Percentiles rank a stretch among this genome's conserved stretches.
phyloP scores from a whole-genome alignment of 2,113 vertebrate species.

The Tenrec ecaudatus region DNA sequence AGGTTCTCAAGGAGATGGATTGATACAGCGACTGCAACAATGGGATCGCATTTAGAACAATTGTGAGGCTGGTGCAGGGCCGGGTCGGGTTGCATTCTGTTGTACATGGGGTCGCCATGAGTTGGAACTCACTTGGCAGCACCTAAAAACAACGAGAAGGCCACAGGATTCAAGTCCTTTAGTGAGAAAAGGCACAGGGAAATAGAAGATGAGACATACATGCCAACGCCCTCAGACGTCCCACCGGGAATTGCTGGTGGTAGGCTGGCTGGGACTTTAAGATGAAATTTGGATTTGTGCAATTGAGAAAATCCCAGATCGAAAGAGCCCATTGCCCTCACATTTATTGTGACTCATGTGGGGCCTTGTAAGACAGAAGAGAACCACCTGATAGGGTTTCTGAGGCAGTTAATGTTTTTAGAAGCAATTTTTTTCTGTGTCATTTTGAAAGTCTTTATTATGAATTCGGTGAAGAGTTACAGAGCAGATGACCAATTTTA shows the following conservation, averaged over 20 bases:
- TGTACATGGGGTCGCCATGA: too few relatives aligned
- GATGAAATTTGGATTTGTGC: background rate
- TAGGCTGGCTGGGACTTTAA: background rate
- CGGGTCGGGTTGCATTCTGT: too few relatives aligned
- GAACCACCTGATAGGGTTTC: background rate
- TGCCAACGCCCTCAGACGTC: background rate
- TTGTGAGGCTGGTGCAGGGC: too few relatives aligned
- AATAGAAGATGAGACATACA: background rate
- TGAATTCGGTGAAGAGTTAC: too few relatives aligned
- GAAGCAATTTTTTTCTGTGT: too few relatives aligned
- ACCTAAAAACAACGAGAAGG: too few relatives aligned
- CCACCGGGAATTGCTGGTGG: accelerated
- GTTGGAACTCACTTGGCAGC: too few relatives aligned
- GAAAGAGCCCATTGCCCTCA: background rate
- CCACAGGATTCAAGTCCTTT: background rate
- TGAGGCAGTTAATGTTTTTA: background rate
- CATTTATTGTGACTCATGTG: background rate
- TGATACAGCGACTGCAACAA: too few relatives aligned
- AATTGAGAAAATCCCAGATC: background rate
- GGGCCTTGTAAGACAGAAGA: background rate
- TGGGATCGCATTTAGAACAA: too few relatives aligned
- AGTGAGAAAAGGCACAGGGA: background rate
- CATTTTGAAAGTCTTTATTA: too few relatives aligned
- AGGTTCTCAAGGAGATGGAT: too few relatives aligned
- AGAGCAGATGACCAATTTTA: too few relatives aligned